phyloP scores from a whole-genome alignment of 2,797 vertebrate species.

The Sciurus carolinensis region DNA sequence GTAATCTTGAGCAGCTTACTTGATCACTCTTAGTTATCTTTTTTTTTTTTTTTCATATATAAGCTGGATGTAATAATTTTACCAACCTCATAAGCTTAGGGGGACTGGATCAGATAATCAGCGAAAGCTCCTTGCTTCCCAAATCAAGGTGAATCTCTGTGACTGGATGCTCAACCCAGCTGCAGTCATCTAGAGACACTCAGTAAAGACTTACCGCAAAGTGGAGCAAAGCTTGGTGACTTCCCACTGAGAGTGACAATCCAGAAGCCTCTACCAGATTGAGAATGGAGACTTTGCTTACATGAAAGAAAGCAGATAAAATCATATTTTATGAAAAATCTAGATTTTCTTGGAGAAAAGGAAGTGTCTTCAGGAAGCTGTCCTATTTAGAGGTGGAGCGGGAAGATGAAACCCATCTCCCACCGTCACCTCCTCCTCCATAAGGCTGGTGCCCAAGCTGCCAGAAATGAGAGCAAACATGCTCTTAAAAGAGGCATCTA shows the following conservation, averaged over 20 bases:
- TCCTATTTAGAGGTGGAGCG: not conserved
- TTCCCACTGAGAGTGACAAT: not conserved
- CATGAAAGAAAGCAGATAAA: not conserved
- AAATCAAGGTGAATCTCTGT: constrained; percentile 17
- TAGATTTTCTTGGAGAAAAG: constrained; percentile 1
- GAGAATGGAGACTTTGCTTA: not conserved
- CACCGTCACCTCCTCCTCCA: not conserved
- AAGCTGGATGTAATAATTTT: constrained; percentile 25
- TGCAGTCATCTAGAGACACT: not conserved
- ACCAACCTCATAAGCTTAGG: not conserved
- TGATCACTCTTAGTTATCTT: not conserved
- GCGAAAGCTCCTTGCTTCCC: constrained; percentile 9
- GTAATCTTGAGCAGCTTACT: constrained; percentile 9
- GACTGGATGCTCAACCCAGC: not conserved
- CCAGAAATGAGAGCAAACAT: not conserved
- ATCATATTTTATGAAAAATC: not conserved
- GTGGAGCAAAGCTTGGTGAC: not conserved
- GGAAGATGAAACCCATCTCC: not conserved
- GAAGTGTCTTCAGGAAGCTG: not conserved
- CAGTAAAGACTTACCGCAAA: not conserved
- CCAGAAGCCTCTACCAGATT: not conserved
- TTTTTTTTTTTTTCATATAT: not conserved
- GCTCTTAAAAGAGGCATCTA: not conserved
- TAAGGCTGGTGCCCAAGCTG: not conserved
- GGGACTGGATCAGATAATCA: constrained; percentile 9